Evolutionary conservation across 1,140 invertebrate species (phyloP).

Genomic region (Diuraphis noxia): DNA sequence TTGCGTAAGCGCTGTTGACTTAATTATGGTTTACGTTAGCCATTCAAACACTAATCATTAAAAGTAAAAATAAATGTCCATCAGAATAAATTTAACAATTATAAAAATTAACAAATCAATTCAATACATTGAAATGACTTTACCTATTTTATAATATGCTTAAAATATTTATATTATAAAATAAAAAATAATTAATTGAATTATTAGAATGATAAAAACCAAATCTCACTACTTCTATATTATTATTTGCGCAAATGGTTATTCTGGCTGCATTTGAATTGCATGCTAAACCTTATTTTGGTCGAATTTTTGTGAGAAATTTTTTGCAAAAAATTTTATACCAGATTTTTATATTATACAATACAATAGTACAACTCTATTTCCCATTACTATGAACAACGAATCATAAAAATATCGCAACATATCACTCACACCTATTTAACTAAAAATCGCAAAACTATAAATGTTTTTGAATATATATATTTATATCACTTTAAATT

Average conservation of each 20-base stretch:
- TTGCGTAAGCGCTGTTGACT: neutral
- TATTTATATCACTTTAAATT: no score
- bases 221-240: neutral
- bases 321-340: neutral
- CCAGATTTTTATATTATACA: no score
- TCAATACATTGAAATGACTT: neutral
- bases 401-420: no score
- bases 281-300: neutral
- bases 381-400: no score
- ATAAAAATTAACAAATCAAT: neutral
- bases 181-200: neutral
- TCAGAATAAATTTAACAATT: neutral
- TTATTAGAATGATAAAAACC: neutral
- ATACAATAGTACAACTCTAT: no score
- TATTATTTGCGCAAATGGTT: neutral
- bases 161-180: no score
- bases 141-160: neutral
- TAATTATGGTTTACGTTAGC: neutral
- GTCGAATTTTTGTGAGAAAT: neutral
- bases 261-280: neutral
- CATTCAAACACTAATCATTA: neutral
- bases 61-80: neutral
- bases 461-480: no score
- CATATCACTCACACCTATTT: no score
- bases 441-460: no score